Percentiles rank a stretch among this genome's conserved stretches.
Conservation (phyloP, 2,113 vertebrate species). For the Corythornis cristatus region DNA sequence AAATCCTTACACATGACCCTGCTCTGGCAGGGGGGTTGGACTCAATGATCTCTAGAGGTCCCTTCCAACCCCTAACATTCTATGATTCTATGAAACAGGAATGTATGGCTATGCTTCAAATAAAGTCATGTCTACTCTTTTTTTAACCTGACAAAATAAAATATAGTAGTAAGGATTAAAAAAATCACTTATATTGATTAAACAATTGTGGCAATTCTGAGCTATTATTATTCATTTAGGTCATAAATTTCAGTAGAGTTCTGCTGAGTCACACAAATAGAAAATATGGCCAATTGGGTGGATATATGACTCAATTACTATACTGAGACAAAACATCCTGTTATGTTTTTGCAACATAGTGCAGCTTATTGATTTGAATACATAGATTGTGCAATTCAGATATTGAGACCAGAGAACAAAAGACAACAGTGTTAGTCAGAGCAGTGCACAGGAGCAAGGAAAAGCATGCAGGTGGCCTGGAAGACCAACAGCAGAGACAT, state of each 20-base stretch:
- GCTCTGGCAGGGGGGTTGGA: too few species aligned
- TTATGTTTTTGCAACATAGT: background rate
- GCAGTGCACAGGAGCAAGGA: background rate
- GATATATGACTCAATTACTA: background rate
- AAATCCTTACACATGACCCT: background rate
- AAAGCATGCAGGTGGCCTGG: background rate
- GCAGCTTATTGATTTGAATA: background rate
- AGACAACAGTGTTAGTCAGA: background rate
- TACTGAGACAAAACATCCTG: background rate
- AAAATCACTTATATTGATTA: conserved; percentile 49
- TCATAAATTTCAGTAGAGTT: conserved; percentile 11
- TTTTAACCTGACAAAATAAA: conserved; percentile 4
- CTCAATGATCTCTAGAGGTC: too few species aligned
- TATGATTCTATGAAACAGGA: background rate
- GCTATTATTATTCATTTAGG: conserved; percentile 9
- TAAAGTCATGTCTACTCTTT: background rate
- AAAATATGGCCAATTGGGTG: background rate
- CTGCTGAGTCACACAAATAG: background rate
- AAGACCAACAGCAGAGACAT: background rate
- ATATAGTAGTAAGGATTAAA: background rate
- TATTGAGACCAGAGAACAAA: background rate
- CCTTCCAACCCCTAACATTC: too few species aligned
- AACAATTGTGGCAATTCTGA: conserved; percentile 21
- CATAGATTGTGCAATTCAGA: background rate
- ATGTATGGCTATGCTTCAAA: background rate